These are phyloP conservation scores for Melanerpes aurifrons DNA, from an alignment of 2,113 vertebrate genomes.

Conservation along the genomic window DNA sequence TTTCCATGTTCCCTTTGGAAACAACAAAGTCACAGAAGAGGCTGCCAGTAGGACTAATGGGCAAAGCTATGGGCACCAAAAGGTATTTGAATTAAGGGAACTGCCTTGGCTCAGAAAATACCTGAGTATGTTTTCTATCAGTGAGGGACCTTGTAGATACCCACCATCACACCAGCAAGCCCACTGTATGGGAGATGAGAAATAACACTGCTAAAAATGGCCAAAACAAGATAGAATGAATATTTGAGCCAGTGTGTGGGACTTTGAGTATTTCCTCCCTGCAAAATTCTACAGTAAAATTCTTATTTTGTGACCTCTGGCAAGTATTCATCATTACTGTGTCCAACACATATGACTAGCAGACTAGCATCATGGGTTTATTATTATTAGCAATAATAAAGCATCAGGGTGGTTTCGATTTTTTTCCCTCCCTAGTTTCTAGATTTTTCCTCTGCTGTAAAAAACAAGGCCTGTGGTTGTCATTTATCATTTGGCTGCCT, in stretches of 20 bases:
- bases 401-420: neutral
- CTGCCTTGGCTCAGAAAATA: neutral
- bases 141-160: rapidly evolving
- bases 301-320: neutral
- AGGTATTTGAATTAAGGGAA: neutral
- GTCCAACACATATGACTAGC: neutral
- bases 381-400: neutral
- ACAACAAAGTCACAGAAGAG: neutral
- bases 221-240: neutral
- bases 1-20: neutral
- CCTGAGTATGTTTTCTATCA: neutral
- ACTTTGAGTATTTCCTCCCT: neutral
- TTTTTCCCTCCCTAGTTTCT: neutral
- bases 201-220: neutral
- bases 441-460: neutral
- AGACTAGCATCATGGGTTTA: neutral
- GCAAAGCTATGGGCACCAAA: neutral
- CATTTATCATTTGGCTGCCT: neutral
- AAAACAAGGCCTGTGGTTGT: neutral
- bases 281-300: neutral
- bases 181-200: neutral
- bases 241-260: neutral
- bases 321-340: neutral
- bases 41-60: neutral
- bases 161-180: neutral